A percentile compares a stretch with the other conserved stretches of the same genome.
Conservation (phyloP, 64 coral and sea anemone genomes). For the Porites lutea region DNA sequence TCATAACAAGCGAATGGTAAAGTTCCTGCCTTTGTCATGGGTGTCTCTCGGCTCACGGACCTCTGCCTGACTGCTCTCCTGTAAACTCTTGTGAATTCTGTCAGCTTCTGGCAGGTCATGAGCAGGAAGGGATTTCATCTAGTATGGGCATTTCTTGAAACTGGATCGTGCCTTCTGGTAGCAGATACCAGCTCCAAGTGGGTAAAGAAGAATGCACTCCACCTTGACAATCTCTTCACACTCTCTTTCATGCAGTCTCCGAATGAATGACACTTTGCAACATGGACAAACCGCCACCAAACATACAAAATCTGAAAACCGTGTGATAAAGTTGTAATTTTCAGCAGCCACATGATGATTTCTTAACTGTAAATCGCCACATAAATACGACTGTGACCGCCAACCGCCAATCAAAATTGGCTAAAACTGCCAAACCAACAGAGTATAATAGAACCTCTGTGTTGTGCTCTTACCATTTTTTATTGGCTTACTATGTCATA, state of each 20-base stretch:
- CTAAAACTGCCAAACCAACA: background rate
- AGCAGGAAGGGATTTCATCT: slow-evolving; percentile 17
- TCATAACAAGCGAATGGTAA: slow-evolving; percentile 26
- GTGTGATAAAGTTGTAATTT: background rate
- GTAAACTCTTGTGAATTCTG: slow-evolving; percentile 27
- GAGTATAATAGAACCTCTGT: background rate
- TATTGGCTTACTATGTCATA: too few species aligned
- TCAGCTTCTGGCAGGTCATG: slow-evolving; percentile 41
- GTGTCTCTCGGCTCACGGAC: slow-evolving; percentile 57
- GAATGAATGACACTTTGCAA: slow-evolving; percentile 37
- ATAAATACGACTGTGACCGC: background rate
- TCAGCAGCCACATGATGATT: background rate
- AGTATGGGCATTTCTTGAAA: slow-evolving; percentile 12
- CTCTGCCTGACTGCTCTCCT: slow-evolving; percentile 61
- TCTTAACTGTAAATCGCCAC: background rate
- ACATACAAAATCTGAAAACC: background rate
- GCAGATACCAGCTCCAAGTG: slow-evolving; percentile 58
- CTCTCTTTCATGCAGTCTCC: slow-evolving; percentile 71
- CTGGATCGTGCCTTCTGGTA: slow-evolving; percentile 49
- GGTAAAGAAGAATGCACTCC: slow-evolving; percentile 50
- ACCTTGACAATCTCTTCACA: slow-evolving; percentile 39
- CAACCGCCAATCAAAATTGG: background rate
- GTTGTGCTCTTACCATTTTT: too few species aligned
- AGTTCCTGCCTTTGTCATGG: slow-evolving; percentile 55
- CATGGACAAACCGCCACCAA: background rate